A percentile compares a stretch with the other conserved stretches of the same genome.
Evolutionary conservation across 2,888 invertebrate species (phyloP).

Genomic region (Electrophaes corylata): DNA sequence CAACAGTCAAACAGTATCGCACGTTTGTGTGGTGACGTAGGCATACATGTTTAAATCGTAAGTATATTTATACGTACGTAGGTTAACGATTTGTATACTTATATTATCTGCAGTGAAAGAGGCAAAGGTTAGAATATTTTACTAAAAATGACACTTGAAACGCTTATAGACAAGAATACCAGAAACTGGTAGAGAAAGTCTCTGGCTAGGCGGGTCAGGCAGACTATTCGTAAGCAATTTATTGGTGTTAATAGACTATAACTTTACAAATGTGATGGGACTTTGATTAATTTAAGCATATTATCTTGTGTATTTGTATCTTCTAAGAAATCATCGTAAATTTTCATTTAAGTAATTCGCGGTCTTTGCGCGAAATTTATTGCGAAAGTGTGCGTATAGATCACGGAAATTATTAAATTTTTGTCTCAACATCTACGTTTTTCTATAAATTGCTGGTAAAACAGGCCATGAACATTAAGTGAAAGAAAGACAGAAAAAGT

Average conservation of each 20-base stretch:
- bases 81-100: not conserved
- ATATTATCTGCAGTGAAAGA: not conserved
- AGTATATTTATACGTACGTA: too few relatives aligned
- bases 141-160: slow-evolving; percentile 19
- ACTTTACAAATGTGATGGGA: slow-evolving; percentile 56
- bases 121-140: slow-evolving; percentile 11
- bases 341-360: not conserved
- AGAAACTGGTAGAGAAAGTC: slow-evolving; percentile 57
- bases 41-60: too few relatives aligned
- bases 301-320: too few relatives aligned
- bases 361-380: too few relatives aligned
- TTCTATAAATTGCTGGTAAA: too few relatives aligned
- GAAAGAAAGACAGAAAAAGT: too few relatives aligned
- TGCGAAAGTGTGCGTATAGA: too few relatives aligned
- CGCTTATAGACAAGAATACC: slow-evolving; percentile 4
- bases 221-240: slow-evolving; percentile 48
- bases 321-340: not conserved
- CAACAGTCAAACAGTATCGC: too few relatives aligned
- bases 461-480: too few relatives aligned
- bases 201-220: slow-evolving; percentile 53
- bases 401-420: too few relatives aligned
- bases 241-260: slow-evolving; percentile 68
- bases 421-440: too few relatives aligned
- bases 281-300: slow-evolving; percentile 49
- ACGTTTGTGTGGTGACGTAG: too few relatives aligned